Evolutionary conservation across 2,113 vertebrate genomes (phyloP).

Genomic region (Sylvia atricapilla): DNA sequence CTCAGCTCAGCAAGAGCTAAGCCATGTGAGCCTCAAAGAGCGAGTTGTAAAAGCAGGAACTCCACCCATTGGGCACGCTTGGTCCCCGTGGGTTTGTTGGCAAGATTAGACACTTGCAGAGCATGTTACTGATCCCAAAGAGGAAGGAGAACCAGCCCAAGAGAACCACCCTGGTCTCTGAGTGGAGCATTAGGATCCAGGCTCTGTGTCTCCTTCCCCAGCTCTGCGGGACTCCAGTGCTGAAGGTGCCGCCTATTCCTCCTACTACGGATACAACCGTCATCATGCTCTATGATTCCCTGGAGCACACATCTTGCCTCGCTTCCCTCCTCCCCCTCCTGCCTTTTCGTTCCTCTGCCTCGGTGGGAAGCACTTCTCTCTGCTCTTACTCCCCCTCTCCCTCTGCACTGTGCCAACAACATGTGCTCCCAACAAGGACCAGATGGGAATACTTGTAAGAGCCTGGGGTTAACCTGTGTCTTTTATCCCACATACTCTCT

Average conservation of each 20-base stretch:
- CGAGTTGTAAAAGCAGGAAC: background rate
- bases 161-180: rapidly evolving
- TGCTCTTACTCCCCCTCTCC: slow-evolving; percentile 8
- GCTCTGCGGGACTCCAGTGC: background rate
- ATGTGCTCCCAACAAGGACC: background rate
- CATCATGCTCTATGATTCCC: background rate
- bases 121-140: rapidly evolving
- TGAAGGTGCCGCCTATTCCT: background rate
- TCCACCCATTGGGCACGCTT: rapidly evolving
- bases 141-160: background rate
- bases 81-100: rapidly evolving
- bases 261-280: background rate
- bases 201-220: background rate
- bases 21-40: background rate
- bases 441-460: slow-evolving; percentile 11
- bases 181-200: background rate
- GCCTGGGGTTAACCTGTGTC: background rate
- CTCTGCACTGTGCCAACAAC: background rate
- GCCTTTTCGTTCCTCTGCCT: background rate
- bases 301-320: background rate
- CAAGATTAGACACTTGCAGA: background rate
- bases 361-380: background rate
- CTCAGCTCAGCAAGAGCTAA: background rate
- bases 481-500: slow-evolving; percentile 2
- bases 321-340: background rate